phyloP scores from a whole-genome alignment of 2,113 vertebrate genomes.

The Oncorhynchus kisutch region DNA sequence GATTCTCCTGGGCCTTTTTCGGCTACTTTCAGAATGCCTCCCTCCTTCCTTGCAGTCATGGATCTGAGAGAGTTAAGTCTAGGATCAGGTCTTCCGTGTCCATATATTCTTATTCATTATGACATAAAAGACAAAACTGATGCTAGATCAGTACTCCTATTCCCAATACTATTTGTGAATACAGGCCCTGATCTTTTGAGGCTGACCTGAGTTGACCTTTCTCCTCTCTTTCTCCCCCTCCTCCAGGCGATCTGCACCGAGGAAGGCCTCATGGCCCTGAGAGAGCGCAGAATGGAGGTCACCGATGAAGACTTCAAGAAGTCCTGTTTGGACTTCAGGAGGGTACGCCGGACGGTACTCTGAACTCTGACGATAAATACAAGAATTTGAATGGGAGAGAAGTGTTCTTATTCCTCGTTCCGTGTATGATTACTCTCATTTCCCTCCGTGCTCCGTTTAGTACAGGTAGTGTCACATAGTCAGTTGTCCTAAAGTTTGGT shows the following conservation, averaged over 20 bases:
- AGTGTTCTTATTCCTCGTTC: neutral
- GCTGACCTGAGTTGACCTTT: neutral
- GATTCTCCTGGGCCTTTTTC: neutral
- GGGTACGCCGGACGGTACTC: constrained; percentile 95
- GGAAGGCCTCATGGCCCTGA: constrained; percentile 93
- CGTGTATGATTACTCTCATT: no score
- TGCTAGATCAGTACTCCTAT: no score
- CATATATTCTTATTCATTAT: no score
- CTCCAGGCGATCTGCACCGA: constrained; percentile 96
- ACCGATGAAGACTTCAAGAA: constrained; percentile 99
- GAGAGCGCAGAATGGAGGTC: constrained; percentile 97
- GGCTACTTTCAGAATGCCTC: neutral
- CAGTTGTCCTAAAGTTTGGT: no score
- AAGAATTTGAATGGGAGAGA: constrained; percentile 3
- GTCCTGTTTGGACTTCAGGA: constrained; percentile 72
- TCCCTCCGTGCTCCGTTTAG: no score
- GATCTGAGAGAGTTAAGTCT: neutral
- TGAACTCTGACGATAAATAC: constrained; percentile 53
- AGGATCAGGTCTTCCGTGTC: no score
- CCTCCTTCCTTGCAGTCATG: neutral
- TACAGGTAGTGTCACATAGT: no score
- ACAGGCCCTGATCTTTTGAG: no score
- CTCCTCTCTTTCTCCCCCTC: constrained; percentile 1
- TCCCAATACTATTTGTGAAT: no score
- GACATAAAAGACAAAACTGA: no score